Conservation (phyloP, 2,797 vertebrate genomes). For the Myoxocephalus aenaeus region DNA sequence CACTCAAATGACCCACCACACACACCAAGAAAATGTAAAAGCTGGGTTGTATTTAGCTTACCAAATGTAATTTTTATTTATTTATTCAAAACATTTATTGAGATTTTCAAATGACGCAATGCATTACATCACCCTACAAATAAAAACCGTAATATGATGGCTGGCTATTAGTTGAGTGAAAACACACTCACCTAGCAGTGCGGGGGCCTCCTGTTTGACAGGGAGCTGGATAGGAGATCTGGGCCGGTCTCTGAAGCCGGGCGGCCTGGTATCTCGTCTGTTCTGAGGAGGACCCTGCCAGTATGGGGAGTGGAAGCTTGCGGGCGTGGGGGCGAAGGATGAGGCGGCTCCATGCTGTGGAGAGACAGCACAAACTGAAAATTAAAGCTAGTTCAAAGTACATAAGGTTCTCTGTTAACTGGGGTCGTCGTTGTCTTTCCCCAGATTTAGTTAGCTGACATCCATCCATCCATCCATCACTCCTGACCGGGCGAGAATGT, state of each 20-base stretch:
- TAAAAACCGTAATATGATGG: neutral
- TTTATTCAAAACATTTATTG: neutral
- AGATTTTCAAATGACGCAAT: neutral
- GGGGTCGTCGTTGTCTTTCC: constrained; percentile 14
- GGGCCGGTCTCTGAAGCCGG: constrained; percentile 92
- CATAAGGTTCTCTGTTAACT: constrained; percentile 7
- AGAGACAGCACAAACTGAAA: constrained; percentile 73
- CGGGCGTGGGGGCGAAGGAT: constrained; percentile 90
- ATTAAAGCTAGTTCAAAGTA: constrained; percentile 37
- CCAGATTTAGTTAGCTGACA: constrained; percentile 21
- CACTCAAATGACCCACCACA: neutral
- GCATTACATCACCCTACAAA: neutral
- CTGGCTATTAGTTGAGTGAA: neutral
- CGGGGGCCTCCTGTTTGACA: constrained; percentile 92
- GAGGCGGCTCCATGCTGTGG: constrained; percentile 95
- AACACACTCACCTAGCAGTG: constrained; percentile 85
- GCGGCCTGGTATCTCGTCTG: constrained; percentile 92
- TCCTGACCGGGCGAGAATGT: constrained; percentile 22
- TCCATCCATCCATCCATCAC: constrained; percentile 28
- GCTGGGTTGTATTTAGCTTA: neutral
- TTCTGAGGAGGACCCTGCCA: constrained; percentile 97
- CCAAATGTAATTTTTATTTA: neutral
- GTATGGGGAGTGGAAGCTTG: constrained; percentile 94
- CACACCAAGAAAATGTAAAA: too few relatives aligned
- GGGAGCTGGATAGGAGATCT: constrained; percentile 94